Evolutionary conservation across 2,888 invertebrate species (phyloP).

Genomic region (Polyommatus icarus): DNA sequence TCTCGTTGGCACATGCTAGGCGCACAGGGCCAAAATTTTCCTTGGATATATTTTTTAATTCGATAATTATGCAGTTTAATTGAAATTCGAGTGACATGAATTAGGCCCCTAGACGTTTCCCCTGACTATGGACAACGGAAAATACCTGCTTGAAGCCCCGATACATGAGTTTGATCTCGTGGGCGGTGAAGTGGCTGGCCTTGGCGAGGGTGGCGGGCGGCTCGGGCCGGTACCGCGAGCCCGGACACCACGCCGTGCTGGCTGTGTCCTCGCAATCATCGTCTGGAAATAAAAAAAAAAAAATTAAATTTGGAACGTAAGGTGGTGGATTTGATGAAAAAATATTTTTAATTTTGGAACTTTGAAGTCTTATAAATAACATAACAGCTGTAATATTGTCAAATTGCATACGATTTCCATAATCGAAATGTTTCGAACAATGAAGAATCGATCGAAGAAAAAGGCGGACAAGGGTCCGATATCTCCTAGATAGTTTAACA

Average conservation of each 20-base stretch:
- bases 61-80: too few species aligned
- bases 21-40: too few species aligned
- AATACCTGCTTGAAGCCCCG: constrained; percentile 92
- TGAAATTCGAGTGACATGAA: neutral
- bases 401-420: too few species aligned
- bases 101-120: neutral
- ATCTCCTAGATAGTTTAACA: too few species aligned
- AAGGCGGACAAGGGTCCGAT: too few species aligned
- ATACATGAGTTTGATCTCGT: constrained; percentile 94
- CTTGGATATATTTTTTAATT: too few species aligned
- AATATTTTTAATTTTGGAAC: too few species aligned
- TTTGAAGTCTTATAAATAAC: too few species aligned
- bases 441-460: too few species aligned
- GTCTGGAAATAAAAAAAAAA: constrained; percentile 73
- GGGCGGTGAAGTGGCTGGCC: constrained; percentile 88
- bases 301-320: neutral
- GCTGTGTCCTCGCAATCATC: constrained; percentile 84
- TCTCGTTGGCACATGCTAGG: too few species aligned
- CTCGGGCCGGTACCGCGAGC: constrained; percentile 88
- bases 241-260: constrained; percentile 75
- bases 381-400: too few species aligned
- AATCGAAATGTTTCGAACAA: too few species aligned
- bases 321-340: neutral
- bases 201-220: constrained; percentile 88
- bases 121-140: neutral